phyloP scores from a whole-genome alignment of 2,888 invertebrate genomes.

The Tupiocoris notatus region DNA sequence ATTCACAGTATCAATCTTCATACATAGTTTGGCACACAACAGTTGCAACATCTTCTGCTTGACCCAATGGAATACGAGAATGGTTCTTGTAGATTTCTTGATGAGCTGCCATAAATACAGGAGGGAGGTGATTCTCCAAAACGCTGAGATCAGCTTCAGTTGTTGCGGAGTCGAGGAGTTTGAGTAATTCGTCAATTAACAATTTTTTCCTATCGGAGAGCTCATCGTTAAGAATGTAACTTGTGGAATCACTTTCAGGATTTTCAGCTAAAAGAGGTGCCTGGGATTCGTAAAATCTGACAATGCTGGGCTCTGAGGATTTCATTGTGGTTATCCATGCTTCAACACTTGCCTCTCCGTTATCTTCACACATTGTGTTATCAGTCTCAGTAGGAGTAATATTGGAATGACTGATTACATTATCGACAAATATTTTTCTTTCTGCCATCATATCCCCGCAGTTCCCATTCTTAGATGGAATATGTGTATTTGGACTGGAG shows the following conservation, averaged over 20 bases:
- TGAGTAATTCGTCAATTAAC: not conserved
- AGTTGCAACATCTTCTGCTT: not conserved
- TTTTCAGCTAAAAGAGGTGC: not conserved
- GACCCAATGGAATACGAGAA: no score
- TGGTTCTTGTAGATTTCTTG: not conserved
- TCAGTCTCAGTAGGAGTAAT: no score
- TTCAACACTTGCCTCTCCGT: not conserved
- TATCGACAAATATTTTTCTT: not conserved
- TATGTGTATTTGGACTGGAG: not conserved
- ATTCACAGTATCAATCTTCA: no score
- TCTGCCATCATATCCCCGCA: not conserved
- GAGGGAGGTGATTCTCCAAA: not conserved
- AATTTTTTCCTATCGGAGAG: not conserved
- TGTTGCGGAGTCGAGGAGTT: not conserved
- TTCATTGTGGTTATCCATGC: not conserved
- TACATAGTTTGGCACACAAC: not conserved
- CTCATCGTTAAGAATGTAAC: not conserved
- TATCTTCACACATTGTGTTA: no score
- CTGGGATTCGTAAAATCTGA: not conserved
- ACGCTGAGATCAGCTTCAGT: not conserved
- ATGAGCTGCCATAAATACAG: not conserved
- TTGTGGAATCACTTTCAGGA: not conserved
- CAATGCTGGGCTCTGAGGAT: not conserved
- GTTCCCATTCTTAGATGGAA: not conserved
- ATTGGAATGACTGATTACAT: not conserved